Conservation (phyloP, 2,888 invertebrate species). For the Cephalotes varians region DNA sequence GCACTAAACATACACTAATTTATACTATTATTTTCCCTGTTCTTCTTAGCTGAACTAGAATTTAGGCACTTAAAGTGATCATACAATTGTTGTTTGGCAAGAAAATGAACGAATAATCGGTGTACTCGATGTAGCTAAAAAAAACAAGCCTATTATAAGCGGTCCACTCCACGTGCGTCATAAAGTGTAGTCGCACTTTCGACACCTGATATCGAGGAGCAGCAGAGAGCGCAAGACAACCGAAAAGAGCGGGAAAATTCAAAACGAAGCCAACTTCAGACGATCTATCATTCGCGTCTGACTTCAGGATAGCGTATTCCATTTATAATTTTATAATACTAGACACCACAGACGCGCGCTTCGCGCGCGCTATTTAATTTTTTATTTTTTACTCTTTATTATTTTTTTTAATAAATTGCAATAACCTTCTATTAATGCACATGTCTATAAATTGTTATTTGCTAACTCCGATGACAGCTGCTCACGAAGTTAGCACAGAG, state of each 20-base stretch:
- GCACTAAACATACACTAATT: neutral
- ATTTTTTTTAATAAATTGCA: too few relatives aligned
- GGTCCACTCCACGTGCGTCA: neutral
- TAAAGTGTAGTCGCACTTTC: neutral
- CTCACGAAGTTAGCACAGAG: too few relatives aligned
- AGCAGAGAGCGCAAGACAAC: neutral
- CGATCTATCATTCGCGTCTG: neutral
- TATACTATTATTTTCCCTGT: neutral
- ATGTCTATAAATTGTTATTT: too few relatives aligned
- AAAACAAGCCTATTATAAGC: neutral
- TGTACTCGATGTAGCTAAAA: neutral
- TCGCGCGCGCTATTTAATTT: too few relatives aligned
- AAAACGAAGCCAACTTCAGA: neutral
- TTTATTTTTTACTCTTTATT: too few relatives aligned
- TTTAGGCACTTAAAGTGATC: neutral
- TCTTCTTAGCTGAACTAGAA: neutral
- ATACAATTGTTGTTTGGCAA: neutral
- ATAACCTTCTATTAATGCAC: too few relatives aligned
- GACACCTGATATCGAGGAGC: neutral
- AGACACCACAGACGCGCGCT: too few relatives aligned
- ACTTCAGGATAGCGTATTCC: neutral
- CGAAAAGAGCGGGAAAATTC: constrained; percentile 12
- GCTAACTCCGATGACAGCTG: too few relatives aligned
- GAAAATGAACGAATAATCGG: neutral
- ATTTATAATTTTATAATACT: neutral